phyloP scores from a whole-genome alignment of 2,888 invertebrate genomes.

The Apamea sordens region DNA sequence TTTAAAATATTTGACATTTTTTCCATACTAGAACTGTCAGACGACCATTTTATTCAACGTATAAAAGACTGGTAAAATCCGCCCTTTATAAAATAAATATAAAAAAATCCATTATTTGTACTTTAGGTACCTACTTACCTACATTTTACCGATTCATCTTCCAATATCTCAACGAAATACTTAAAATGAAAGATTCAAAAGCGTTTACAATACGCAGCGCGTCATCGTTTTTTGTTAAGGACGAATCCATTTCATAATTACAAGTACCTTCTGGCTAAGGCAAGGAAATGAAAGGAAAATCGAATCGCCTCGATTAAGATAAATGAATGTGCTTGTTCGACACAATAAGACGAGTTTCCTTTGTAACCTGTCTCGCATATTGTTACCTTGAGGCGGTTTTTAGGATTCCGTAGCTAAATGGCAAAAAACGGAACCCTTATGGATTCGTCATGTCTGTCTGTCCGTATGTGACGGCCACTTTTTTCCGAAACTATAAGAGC shows the following conservation, averaged over 20 bases:
- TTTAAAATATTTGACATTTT: too few relatives aligned
- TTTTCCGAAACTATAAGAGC: too few relatives aligned
- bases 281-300: slow-evolving; percentile 39
- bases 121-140: not conserved
- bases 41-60: too few relatives aligned
- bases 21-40: too few relatives aligned
- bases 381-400: slow-evolving; percentile 17
- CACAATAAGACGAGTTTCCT: slow-evolving; percentile 35
- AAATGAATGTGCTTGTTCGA: slow-evolving; percentile 47
- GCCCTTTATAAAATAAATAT: not conserved
- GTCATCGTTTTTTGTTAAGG: slow-evolving; percentile 41
- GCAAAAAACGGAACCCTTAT: too few relatives aligned
- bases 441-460: too few relatives aligned
- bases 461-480: too few relatives aligned
- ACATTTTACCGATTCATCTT: slow-evolving; percentile 8
- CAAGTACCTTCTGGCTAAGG: slow-evolving; percentile 8
- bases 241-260: slow-evolving; percentile 47
- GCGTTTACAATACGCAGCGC: slow-evolving; percentile 7
- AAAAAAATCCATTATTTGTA: not conserved
- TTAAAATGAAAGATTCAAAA: slow-evolving; percentile 25
- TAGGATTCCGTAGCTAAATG: too few relatives aligned
- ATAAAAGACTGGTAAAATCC: too few relatives aligned
- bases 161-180: not conserved
- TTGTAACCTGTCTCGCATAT: slow-evolving; percentile 21
- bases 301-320: slow-evolving; percentile 48